Base-by-base conservation (phyloP, 2,797 vertebrate genomes). In the Syngnathus rostellatus region DNA sequence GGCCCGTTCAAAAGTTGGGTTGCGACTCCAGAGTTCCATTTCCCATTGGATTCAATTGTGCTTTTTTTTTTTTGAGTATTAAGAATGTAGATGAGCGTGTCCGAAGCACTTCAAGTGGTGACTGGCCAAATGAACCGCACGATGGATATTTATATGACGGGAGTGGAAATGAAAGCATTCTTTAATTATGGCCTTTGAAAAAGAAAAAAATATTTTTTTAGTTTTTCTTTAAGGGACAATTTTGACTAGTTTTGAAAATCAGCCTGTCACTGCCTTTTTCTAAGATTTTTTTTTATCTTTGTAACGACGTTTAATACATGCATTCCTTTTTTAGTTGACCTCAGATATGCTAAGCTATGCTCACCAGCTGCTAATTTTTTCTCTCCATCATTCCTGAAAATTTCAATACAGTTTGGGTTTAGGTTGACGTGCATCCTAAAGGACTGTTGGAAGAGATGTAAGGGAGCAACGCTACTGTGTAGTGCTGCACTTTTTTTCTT, bases 81-180 rank as follows among this genome's bases (percentile, higher is more conserved):
- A 87, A 88, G 85, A 90, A 90, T 90, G 88, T 92, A 89, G 82
- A 89, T 77, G 76, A 87, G 87, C 89, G 87, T 91, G 80, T 89
- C 81, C 82, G 76, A 92, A 93, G 92, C 91, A 92, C 92, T 93
- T 93, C 87, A 79, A 74, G 76, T 77, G 83, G 76, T 77, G 83
- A 79, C 77, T 79, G 76, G 88, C 72, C 76, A 79, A 66, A 14
- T 70, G 73, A 77, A 76, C 76, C 76, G 66, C 71, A 68, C 76
- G 65, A 70, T 81, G 65, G 68, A 72, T 86, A 83, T 88, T 85
- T 84, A 86, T 81, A 72, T 77, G 74, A 69, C 68, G 75, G 69
- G 75, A 69, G 63, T 72, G 77, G 67, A 72, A 75, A 80, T 77
- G 74, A 73, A 62, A 23, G 40, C 19, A 25, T 23, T 46, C 8